Base-by-base conservation (phyloP, 2,888 invertebrate genomes). In the Calephelis perditalis region DNA sequence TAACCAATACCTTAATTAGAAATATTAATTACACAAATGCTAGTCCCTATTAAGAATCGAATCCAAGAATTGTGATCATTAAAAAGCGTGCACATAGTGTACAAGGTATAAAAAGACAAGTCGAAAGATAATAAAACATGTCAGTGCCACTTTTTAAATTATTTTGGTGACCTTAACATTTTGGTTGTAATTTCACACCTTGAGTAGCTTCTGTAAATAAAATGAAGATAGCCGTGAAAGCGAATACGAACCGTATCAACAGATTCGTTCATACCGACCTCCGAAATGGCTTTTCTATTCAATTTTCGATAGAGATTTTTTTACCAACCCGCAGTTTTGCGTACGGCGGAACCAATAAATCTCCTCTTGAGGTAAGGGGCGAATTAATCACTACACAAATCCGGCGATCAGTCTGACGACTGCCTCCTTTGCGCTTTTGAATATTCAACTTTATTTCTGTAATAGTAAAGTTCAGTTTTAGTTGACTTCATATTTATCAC, bases 281-380 rank as follows among this genome's bases (percentile, higher is more conserved):
- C 79, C 76, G 81, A 84, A 88, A 90, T 90, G 84, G 86, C 81
- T 89, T 90, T 89, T 86, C 89, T 88, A 90, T 90, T 90, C 88
- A 90, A 90, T 90, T 89, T 90, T 90, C 88, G 82, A 89, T 89
- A 86, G 86, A 90, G 86, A 88, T 90, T 89, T 90, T 67, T 90
- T 88, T 89, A 86, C 86, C 82, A 79, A 79, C 83, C 86, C 84
- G 81, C 89, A 89, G 89, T 89, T 90, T 90, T 89, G 89, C 90
- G 88, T 88, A 86, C 88, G 78, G 85, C 81, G 85, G 82, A 86
- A 87, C 89, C 87, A 86, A 90, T 90, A 90, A 90, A 90, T 91
- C 87, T 90, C 81, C 76, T 83, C 81, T 83, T 78, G 82, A 86
- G 84, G 89, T 86, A 86, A 88, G 88, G 88, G 88, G 82, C 85